These are phyloP conservation scores for Fopius arisanus DNA, from an alignment of 1,140 invertebrate genomes.

Conservation along the genomic window DNA sequence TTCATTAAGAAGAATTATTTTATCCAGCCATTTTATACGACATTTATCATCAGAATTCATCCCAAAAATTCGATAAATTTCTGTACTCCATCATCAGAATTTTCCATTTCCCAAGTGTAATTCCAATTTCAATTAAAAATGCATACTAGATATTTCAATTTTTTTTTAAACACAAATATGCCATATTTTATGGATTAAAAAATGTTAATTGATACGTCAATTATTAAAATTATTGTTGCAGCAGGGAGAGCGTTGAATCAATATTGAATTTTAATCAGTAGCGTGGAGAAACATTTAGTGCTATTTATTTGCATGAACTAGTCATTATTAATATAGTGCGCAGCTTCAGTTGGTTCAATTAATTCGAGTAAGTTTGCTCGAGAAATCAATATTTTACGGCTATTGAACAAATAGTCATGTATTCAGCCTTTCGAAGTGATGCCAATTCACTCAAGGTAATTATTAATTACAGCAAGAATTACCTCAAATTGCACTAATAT, in stretches of 20 bases:
- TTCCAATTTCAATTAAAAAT: too few species aligned
- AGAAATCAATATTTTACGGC: not conserved
- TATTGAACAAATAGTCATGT: not conserved
- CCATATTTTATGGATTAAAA: too few species aligned
- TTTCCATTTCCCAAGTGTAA: too few species aligned
- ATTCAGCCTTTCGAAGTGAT: not conserved
- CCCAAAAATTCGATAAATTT: too few species aligned
- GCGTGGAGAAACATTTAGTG: not conserved
- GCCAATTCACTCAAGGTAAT: too few species aligned
- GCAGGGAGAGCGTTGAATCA: not conserved
- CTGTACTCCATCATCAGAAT: too few species aligned
- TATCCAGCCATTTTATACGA: not conserved
- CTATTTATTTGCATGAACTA: not conserved
- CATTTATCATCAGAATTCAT: too few species aligned
- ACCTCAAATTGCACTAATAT: too few species aligned
- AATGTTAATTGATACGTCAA: too few species aligned
- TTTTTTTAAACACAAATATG: too few species aligned
- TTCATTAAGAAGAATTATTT: not conserved
- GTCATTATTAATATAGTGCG: not conserved
- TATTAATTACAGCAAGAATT: too few species aligned
- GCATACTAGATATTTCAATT: too few species aligned
- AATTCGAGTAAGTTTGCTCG: not conserved
- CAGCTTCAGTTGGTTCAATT: not conserved
- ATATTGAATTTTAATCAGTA: not conserved
- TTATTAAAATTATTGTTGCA: not conserved